Evolutionary conservation across 1,140 invertebrate genomes (phyloP), one percentile per base, ranked within the genome.

Genomic region (Meloidogyne floridensis): DNA sequence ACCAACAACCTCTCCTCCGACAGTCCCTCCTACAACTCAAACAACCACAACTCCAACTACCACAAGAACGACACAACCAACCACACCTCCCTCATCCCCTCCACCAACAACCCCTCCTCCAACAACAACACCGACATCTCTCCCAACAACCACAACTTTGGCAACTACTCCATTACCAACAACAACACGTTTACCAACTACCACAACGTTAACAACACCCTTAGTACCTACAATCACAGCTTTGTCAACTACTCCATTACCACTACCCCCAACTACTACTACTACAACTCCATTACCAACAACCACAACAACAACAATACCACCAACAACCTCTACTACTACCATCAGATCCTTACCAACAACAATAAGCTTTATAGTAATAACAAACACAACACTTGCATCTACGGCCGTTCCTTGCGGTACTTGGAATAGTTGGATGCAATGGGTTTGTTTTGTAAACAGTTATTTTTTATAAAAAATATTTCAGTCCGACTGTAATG

Each of bases 341-440:
- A 80, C 78, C n/a, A 42, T 59, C 6, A 80, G n/a, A 15, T n/a
- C 10, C 8, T 42, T 59, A 59, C 69, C 76, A 80, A 32, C 78
- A 53, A 80, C 78, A 80, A 80, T 59, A 73, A 80, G 47, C 13
- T 54, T 53, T 43, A 73, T 59, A 79, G 20, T 53, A 76, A 65
- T 59, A 80, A 77, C 51, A 72, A 73, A n/a, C 20, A 80, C 78
- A 47, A 80, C 78, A 80, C 3, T 13, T 18, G 32, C 13, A 15
- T 6, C 43, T 11, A 42, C 65, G 9, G 32, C 10, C 47, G 32
- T 65, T 18, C 42, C 75, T 54, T 75, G 32, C 71, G 75, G 53
- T 13, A 20, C 42, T 15, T 82, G 81, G 81, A 80, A 80, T 56
- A 76, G 15, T 65, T 82, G 81, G 81, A 81, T 82, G 80, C 81